These are phyloP conservation scores for Lamellibrachia luymesi DNA, from an alignment of 1,140 invertebrate species.

Conservation along the genomic window DNA sequence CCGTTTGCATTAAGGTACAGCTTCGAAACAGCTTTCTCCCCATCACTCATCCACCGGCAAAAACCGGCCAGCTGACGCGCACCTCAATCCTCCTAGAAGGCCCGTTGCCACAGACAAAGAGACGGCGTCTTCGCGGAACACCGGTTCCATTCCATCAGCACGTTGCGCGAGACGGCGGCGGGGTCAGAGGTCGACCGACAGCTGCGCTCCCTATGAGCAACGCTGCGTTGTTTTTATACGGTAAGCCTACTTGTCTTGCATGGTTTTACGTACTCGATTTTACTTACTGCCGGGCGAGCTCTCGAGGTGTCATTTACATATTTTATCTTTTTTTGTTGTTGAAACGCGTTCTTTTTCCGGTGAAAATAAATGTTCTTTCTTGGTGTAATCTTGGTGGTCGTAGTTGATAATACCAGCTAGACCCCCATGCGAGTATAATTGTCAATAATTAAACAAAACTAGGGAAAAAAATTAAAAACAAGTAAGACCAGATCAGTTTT, in stretches of 20 bases:
- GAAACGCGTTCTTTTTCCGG: background rate
- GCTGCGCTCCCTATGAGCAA: background rate
- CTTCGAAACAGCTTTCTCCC: background rate
- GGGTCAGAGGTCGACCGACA: background rate
- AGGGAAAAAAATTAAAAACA: background rate
- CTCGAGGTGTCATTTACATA: background rate
- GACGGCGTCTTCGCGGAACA: background rate
- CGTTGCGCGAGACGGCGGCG: background rate
- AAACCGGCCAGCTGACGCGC: background rate
- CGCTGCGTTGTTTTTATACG: background rate
- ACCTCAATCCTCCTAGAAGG: background rate
- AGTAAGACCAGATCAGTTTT: background rate
- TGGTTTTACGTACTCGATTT: background rate
- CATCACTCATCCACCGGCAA: background rate
- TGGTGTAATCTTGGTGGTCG: background rate
- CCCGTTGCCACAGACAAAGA: background rate
- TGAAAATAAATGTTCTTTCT: background rate
- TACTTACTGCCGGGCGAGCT: background rate
- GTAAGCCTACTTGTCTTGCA: background rate
- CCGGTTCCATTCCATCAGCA: background rate
- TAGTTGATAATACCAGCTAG: background rate
- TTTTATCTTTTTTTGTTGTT: background rate
- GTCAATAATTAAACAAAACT: background rate
- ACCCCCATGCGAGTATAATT: background rate
- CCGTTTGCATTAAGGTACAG: background rate